A percentile compares a stretch with the other conserved stretches of the same genome.
phyloP scores from a whole-genome alignment of 1,140 invertebrate species.

The Zophobas atratus region DNA sequence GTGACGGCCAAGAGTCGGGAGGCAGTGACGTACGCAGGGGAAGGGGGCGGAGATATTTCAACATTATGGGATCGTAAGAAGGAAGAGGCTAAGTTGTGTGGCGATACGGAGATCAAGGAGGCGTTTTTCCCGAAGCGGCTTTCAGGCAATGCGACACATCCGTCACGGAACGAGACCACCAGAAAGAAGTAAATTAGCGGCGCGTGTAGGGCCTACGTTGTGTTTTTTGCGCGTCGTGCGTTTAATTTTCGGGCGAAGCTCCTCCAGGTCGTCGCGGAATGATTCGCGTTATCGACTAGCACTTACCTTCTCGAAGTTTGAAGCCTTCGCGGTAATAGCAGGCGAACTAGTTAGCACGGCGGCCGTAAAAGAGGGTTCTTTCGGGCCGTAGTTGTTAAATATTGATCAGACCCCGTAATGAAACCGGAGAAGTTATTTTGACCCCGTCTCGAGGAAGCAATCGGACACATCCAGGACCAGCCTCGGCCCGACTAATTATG shows the following conservation, averaged over 20 bases:
- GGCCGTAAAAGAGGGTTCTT: conserved; percentile 23
- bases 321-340: conserved; percentile 19
- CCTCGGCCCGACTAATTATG: conserved; percentile 52
- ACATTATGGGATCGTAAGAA: too few relatives aligned
- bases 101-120: too few relatives aligned
- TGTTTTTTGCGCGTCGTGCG: too few relatives aligned
- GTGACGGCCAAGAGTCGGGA: conserved; percentile 11
- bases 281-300: conserved; percentile 8
- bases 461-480: conserved; percentile 23
- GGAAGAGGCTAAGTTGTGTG: too few relatives aligned
- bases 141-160: too few relatives aligned
- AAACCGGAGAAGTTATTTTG: conserved; percentile 26
- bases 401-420: conserved; percentile 28
- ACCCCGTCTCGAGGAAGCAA: conserved; percentile 12
- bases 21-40: conserved; percentile 1
- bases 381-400: conserved; percentile 19
- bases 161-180: too few relatives aligned
- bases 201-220: too few relatives aligned
- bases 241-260: too few relatives aligned
- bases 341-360: conserved; percentile 16
- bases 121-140: too few relatives aligned
- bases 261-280: not conserved
- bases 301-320: conserved; percentile 3
- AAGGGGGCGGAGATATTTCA: not conserved
- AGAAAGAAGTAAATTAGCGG: too few relatives aligned